phyloP scores from a whole-genome alignment of 1,140 invertebrate species.

The Cydia pomonella region DNA sequence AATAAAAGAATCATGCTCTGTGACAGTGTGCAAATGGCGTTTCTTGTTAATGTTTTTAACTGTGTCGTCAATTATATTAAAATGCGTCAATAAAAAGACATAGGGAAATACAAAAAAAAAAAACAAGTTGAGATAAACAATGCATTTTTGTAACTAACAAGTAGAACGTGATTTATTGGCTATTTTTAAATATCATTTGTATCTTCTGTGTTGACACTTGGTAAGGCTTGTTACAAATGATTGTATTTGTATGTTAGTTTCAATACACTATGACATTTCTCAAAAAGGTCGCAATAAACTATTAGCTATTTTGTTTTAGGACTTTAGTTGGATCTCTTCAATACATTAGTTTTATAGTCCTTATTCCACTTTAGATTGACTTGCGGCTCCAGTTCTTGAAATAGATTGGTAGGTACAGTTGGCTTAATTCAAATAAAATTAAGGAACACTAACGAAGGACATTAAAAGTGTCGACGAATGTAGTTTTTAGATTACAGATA shows the following conservation, averaged over 20 bases:
- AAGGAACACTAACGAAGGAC: background rate
- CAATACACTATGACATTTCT: slow-evolving; percentile 9
- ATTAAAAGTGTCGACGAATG: too few relatives aligned
- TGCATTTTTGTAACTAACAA: too few relatives aligned
- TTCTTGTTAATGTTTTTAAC: background rate
- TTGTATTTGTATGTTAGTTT: background rate
- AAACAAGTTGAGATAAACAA: background rate
- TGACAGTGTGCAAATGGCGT: slow-evolving; percentile 4
- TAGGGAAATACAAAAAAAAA: background rate
- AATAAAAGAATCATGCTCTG: background rate
- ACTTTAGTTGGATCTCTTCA: background rate
- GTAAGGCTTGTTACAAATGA: too few relatives aligned
- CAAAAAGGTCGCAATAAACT: background rate
- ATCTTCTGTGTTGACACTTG: too few relatives aligned
- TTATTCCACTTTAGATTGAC: background rate
- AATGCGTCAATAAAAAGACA: background rate
- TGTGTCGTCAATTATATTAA: background rate
- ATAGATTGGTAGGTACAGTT: background rate
- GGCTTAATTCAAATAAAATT: background rate
- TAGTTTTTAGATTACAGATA: too few relatives aligned
- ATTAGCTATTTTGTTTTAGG: background rate
- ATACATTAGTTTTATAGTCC: slow-evolving; percentile 13
- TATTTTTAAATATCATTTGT: too few relatives aligned
- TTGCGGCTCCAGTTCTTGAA: background rate
- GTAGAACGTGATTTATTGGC: too few relatives aligned